phyloP scores from a whole-genome alignment of 2,113 vertebrate species.

The Nesogale talazaci region DNA sequence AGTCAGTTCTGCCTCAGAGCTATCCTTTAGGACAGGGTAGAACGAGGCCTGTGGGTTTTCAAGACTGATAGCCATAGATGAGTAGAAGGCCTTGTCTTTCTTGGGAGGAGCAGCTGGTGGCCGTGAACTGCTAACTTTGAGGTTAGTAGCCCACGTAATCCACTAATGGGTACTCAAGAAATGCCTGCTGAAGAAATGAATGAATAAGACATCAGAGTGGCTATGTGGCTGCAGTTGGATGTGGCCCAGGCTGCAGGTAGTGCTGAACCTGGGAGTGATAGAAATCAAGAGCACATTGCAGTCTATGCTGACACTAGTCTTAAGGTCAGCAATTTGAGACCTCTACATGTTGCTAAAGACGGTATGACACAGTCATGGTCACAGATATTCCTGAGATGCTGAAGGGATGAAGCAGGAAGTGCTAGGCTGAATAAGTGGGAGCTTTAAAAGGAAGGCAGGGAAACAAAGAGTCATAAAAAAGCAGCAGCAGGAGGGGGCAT shows the following conservation, averaged over 20 bases:
- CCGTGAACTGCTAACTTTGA: no score
- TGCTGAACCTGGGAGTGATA: neutral
- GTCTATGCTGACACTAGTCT: accelerated
- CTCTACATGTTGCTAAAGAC: neutral
- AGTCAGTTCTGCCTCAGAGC: no score
- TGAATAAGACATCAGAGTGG: no score
- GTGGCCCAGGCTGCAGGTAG: neutral
- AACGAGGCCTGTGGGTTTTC: no score
- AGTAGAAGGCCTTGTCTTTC: no score
- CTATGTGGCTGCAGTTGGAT: neutral
- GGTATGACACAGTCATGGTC: neutral
- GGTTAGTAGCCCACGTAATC: no score
- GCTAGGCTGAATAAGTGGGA: neutral
- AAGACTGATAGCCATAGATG: no score
- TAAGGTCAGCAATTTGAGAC: no score
- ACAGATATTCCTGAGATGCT: neutral
- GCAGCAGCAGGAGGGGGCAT: neutral
- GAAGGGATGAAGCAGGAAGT: neutral
- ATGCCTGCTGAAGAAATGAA: no score
- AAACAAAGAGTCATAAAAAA: neutral
- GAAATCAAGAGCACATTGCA: neutral
- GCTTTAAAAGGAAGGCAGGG: neutral
- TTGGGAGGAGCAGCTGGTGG: no score
- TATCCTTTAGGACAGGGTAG: no score
- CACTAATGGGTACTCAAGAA: no score